phyloP scores from a whole-genome alignment of 2,113 vertebrate species.

The Macrotis lagotis region DNA sequence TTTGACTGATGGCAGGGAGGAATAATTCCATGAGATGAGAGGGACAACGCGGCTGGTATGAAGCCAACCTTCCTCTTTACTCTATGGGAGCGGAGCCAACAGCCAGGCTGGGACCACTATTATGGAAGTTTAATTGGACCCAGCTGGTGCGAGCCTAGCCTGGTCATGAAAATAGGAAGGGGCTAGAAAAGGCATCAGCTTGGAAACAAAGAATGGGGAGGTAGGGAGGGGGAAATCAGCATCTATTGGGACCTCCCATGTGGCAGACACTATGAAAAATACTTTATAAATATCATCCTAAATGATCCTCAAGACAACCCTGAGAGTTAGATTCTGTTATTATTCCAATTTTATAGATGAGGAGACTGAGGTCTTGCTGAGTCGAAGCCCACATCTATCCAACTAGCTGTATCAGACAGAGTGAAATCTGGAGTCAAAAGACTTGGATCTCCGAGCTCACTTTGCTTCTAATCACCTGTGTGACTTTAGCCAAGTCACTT shows the following conservation, averaged over 20 bases:
- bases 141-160: not conserved
- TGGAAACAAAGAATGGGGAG: not conserved
- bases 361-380: not conserved
- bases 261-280: not conserved
- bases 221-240: not conserved
- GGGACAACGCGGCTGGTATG: not conserved
- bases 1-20: not conserved
- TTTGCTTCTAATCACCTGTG: not conserved
- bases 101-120: not conserved
- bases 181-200: not conserved
- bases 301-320: not conserved
- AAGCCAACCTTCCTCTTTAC: not conserved
- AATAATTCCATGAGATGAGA: not conserved
- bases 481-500: not conserved
- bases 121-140: not conserved
- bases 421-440: not conserved
- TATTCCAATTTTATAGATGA: not conserved
- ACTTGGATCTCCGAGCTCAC: not conserved
- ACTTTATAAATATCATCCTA: not conserved
- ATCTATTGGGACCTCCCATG: not conserved
- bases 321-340: not conserved
- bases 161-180: not conserved
- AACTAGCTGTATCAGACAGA: too few species aligned
- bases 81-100: not conserved
- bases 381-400: not conserved